Base-by-base conservation (phyloP, 2,113 vertebrate genomes). In the Psilopsiagon aymara region DNA sequence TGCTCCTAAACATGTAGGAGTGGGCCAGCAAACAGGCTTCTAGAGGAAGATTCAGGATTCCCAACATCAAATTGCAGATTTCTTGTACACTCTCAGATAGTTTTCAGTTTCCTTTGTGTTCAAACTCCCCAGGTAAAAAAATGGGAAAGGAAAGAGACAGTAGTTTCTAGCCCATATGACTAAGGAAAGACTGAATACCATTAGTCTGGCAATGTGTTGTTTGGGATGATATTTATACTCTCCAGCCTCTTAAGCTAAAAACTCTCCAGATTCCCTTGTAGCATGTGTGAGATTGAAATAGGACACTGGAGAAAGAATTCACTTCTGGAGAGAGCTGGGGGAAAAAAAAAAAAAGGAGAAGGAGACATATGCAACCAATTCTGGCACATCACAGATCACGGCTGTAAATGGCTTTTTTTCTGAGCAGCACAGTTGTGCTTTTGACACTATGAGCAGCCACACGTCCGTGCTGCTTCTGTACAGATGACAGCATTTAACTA, bases 401-500 rank as follows among this genome's bases (percentile, higher is more conserved):
- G 55, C 85, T 90, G 60, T 41, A 69, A 87, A 86, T 43, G 17
- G 23, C 41, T 44, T 49, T 49, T 53, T 53, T 77, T 16, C 39
- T 57, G 55, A 11, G 9, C 55, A 18, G 18, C 67, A 11, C 33
- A 4, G 44, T 16, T 31, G 25, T 33, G 19, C 39, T 63, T 52
- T 13, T 43, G 27, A 16, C 21, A 23, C 25, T 18, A 3, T 1
- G 11, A 67, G 68, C 60, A 41, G 49, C 37, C 51, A 7, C 20
- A 4, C 7, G 5, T 7, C 53, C 16, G 51, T 2, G 13, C 57
- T 70, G 35, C 59, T 24, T 49, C 44, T 0, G 13, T 3, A 53
- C 52, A 14, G 43, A 43, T 7, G 17, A 7, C 14, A 29, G 13
- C 35, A 3, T 17, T 20, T 41, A 0, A 0, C 9, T 5, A 1